Conservation (phyloP, 2,113 vertebrate genomes). For the Mola mola region DNA sequence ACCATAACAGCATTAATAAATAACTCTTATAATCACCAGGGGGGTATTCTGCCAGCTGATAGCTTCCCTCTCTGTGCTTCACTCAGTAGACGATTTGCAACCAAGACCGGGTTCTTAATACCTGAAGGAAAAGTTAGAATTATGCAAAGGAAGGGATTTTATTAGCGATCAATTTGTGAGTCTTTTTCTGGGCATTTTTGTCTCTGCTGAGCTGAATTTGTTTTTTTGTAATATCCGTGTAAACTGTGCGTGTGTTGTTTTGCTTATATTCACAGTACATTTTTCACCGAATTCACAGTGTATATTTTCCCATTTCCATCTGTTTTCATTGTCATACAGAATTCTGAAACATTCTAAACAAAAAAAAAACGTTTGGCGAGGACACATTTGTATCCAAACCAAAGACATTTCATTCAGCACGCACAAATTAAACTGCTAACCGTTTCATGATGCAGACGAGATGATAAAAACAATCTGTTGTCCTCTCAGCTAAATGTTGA, state of each 20-base stretch:
- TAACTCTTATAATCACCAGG: constrained; percentile 87
- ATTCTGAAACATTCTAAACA: constrained; percentile 24
- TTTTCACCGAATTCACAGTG: no score
- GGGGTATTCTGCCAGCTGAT: constrained; percentile 97
- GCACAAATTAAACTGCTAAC: constrained; percentile 30
- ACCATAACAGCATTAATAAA: background rate
- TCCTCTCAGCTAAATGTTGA: constrained; percentile 25
- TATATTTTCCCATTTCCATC: no score
- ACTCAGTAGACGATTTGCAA: constrained; percentile 93
- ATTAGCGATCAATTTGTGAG: background rate
- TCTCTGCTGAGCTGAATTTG: background rate
- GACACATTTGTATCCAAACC: constrained; percentile 20
- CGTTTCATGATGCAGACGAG: constrained; percentile 24
- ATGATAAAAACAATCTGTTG: constrained; percentile 45
- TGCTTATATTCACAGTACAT: no score
- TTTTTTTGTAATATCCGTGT: background rate
- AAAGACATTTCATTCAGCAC: constrained; percentile 28
- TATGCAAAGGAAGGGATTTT: background rate
- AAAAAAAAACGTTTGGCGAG: constrained; percentile 10
- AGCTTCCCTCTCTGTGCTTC: constrained; percentile 99
- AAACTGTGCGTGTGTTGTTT: background rate
- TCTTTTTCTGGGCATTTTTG: background rate
- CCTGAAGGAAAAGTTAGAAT: constrained; percentile 77
- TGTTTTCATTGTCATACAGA: background rate
- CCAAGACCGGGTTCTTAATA: constrained; percentile 97